A percentile compares a stretch with the other conserved stretches of the same genome.
These are phyloP conservation scores for Eutolmus rufibarbis DNA, from an alignment of 2,888 invertebrate genomes.

Conservation along the genomic window DNA sequence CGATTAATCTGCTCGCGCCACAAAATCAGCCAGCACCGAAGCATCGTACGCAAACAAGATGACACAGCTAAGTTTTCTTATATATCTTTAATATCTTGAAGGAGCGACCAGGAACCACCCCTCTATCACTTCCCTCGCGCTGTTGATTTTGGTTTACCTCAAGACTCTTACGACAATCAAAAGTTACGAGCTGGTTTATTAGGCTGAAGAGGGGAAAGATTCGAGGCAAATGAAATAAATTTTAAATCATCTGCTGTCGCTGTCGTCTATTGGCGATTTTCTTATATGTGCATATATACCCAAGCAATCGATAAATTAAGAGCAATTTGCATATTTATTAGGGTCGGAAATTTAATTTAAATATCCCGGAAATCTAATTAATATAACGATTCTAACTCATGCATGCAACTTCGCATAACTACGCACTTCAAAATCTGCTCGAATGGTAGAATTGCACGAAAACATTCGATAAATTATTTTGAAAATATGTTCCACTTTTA, in stretches of 20 bases:
- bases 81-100: neutral
- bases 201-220: neutral
- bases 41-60: neutral
- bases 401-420: neutral
- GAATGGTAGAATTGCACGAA: neutral
- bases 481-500: neutral
- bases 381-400: neutral
- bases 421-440: neutral
- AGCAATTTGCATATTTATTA: neutral
- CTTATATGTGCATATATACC: neutral
- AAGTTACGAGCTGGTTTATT: neutral
- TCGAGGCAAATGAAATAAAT: neutral
- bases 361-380: neutral
- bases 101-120: neutral
- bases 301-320: neutral
- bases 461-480: neutral
- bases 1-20: neutral
- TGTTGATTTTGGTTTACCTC: neutral
- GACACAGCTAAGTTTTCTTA: neutral
- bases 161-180: neutral
- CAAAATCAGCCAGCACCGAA: too few relatives aligned
- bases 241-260: neutral
- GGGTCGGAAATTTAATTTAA: neutral
- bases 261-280: neutral
- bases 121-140: neutral